phyloP scores from a whole-genome alignment of 2,113 vertebrate genomes.

The Sylvietta virens region DNA sequence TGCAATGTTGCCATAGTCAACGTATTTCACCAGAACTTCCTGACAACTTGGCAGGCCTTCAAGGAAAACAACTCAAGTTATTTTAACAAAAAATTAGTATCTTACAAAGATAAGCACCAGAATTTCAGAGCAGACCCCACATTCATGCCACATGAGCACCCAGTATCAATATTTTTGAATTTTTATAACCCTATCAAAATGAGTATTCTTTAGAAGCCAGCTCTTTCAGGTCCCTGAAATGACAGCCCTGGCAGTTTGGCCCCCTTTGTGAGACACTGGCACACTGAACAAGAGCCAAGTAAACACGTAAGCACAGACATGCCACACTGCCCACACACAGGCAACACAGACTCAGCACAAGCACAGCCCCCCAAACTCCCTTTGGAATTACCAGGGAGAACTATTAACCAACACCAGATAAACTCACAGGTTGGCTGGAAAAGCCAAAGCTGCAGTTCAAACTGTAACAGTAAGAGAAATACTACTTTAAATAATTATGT shows the following conservation, averaged over 20 bases:
- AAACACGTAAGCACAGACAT: neutral
- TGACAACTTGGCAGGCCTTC: constrained; percentile 75
- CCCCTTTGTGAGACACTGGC: neutral
- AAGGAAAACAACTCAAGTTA: neutral
- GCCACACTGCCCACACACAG: neutral
- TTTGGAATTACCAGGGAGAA: neutral
- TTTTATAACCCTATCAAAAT: neutral
- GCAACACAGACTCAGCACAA: neutral
- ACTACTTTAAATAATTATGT: neutral
- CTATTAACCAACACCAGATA: neutral
- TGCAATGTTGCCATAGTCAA: constrained; percentile 83
- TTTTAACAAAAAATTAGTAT: neutral
- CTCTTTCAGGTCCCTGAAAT: neutral
- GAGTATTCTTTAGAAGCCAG: neutral
- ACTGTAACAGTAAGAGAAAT: neutral
- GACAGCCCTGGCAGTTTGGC: neutral
- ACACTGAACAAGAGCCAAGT: neutral
- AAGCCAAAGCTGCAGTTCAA: neutral
- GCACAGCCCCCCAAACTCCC: accelerated
- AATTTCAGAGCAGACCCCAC: neutral
- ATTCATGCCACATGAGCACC: neutral
- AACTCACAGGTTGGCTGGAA: neutral
- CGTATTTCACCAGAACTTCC: constrained; percentile 80
- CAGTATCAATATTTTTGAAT: accelerated
- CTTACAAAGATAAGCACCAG: neutral